Conservation (phyloP, 1,140 invertebrate species). For the Drosophila varians region DNA sequence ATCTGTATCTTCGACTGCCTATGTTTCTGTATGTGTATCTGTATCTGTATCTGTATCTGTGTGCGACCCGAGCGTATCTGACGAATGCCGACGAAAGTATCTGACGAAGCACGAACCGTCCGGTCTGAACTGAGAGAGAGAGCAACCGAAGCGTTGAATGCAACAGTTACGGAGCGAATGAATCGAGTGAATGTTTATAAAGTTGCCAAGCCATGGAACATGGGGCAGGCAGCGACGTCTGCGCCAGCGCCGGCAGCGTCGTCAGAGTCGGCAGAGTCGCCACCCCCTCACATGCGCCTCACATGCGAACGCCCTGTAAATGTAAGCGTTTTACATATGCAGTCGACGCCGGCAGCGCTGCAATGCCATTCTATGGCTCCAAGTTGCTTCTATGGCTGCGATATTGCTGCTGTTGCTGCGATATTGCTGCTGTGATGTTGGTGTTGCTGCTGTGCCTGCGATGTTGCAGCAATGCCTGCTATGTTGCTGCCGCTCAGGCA, state of each 20-base stretch:
- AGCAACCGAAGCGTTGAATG: slow-evolving; percentile 79
- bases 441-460: too few relatives aligned
- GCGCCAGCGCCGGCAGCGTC: slow-evolving; percentile 22
- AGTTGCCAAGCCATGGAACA: slow-evolving; percentile 71
- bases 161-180: slow-evolving; percentile 83
- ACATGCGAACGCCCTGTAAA: slow-evolving; percentile 23
- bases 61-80: slow-evolving; percentile 3
- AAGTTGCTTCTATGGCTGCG: slow-evolving; percentile 25
- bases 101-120: slow-evolving; percentile 15
- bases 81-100: slow-evolving; percentile 23
- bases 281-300: slow-evolving; percentile 19
- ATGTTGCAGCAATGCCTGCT: slow-evolving; percentile 32
- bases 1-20: not conserved
- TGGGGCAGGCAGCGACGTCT: slow-evolving; percentile 26
- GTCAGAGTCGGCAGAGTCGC: slow-evolving; percentile 13
- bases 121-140: slow-evolving; percentile 30
- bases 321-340: slow-evolving; percentile 61
- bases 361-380: slow-evolving; percentile 11
- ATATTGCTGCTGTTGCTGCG: slow-evolving; percentile 22
- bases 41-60: slow-evolving; percentile 3
- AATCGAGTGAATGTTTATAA: slow-evolving; percentile 64
- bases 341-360: slow-evolving; percentile 41
- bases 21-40: not conserved
- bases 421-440: slow-evolving; percentile 1
- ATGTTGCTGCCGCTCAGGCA: not conserved